Conservation (phyloP, 2,113 vertebrate species). For the Amazona guildingii region DNA sequence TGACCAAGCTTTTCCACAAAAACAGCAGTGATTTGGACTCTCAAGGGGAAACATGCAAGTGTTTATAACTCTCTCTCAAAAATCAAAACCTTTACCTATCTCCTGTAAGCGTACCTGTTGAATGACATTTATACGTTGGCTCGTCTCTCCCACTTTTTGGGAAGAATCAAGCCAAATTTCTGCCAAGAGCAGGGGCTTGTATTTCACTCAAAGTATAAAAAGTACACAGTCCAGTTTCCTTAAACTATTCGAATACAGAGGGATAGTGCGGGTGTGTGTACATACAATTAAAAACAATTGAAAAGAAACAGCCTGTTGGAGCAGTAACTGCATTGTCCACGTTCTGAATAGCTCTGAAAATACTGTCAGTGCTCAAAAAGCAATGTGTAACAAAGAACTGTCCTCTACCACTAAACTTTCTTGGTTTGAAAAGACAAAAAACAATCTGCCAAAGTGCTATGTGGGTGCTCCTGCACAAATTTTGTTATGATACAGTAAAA, state of each 20-base stretch:
- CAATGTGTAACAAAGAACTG: neutral
- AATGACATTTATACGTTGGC: neutral
- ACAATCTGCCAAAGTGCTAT: neutral
- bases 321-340: neutral
- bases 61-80: neutral
- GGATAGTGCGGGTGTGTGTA: neutral
- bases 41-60: neutral
- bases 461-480: neutral
- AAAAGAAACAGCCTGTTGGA: neutral
- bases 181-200: neutral
- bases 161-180: slow-evolving; percentile 20
- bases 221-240: neutral
- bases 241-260: neutral
- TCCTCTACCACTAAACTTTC: neutral
- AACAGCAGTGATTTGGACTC: neutral
- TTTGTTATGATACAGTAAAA: neutral
- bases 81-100: neutral
- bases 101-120: neutral
- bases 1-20: neutral
- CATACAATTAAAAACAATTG: neutral
- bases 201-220: neutral
- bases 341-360: neutral
- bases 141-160: neutral
- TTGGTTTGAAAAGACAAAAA: neutral
- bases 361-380: neutral